Percentiles rank a stretch among this genome's conserved stretches.
Conservation (phyloP, 37 sponge, comb jelly and placozoan genomes). For the Agelas oroides region DNA sequence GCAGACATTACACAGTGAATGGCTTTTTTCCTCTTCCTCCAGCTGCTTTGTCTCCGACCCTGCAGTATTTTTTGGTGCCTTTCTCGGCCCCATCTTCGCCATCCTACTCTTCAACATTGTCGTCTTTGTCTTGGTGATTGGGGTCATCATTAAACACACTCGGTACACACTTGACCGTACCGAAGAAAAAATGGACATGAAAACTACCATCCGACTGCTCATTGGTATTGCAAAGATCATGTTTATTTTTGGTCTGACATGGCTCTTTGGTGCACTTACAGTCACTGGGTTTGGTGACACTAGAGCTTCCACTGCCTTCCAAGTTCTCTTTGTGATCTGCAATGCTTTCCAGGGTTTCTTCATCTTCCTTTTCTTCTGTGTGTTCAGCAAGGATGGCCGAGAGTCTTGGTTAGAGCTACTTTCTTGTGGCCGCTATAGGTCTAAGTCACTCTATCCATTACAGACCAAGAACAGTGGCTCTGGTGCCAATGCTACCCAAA, state of each 20-base stretch:
- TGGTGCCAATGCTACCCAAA: too few species aligned
- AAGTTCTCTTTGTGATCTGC: too few species aligned
- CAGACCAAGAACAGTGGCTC: too few species aligned
- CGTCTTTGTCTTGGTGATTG: background rate
- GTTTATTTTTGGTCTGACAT: slow-evolving; percentile 5
- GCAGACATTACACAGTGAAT: background rate
- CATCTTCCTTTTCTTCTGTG: slow-evolving; percentile 7
- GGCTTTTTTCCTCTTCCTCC: background rate
- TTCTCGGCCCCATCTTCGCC: too few species aligned
- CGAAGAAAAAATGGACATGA: background rate
- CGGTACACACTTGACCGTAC: background rate
- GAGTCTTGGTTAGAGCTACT: background rate
- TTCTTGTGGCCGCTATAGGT: background rate
- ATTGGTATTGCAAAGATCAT: slow-evolving; percentile 5
- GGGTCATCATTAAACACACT: slow-evolving; percentile 4
- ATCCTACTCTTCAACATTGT: too few species aligned
- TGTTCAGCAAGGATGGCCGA: background rate
- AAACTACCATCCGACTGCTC: background rate
- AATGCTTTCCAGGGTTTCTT: too few species aligned
- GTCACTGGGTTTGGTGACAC: too few species aligned
- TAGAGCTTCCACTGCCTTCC: too few species aligned
- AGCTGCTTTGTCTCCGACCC: too few species aligned
- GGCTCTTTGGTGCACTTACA: too few species aligned
- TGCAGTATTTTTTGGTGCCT: too few species aligned
- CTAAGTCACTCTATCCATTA: background rate